Evolutionary conservation across 2,888 invertebrate species (phyloP).

Genomic region (Cylindroiulus punctatus): DNA sequence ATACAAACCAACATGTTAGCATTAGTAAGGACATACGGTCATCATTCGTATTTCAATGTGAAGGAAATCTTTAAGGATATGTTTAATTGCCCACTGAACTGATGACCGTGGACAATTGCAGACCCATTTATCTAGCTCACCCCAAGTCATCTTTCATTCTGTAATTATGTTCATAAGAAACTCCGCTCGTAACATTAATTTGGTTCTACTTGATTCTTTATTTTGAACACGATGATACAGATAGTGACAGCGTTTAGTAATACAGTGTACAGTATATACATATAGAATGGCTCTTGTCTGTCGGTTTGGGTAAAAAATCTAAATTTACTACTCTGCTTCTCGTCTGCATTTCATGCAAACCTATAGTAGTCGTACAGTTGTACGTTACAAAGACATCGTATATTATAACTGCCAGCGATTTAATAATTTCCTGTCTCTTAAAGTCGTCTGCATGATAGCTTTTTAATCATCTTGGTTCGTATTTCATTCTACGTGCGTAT

Average conservation of each 20-base stretch:
- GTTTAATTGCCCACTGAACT: background rate
- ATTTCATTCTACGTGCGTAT: background rate
- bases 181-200: background rate
- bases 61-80: background rate
- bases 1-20: no score
- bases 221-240: background rate
- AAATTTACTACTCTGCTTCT: background rate
- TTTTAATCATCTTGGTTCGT: background rate
- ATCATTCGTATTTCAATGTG: constrained; percentile 9
- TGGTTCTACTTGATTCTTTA: background rate
- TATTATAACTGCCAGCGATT: constrained; percentile 4
- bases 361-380: background rate
- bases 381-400: background rate
- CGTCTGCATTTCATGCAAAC: background rate
- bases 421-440: constrained; percentile 3
- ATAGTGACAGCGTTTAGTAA: background rate
- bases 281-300: background rate
- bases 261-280: background rate
- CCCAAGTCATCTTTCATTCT: background rate
- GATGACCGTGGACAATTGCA: background rate
- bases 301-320: background rate
- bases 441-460: background rate
- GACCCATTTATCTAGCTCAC: background rate
- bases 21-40: no score
- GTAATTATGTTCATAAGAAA: background rate